Conservation (phyloP, 2,888 invertebrate genomes). For the Volucella inflata region DNA sequence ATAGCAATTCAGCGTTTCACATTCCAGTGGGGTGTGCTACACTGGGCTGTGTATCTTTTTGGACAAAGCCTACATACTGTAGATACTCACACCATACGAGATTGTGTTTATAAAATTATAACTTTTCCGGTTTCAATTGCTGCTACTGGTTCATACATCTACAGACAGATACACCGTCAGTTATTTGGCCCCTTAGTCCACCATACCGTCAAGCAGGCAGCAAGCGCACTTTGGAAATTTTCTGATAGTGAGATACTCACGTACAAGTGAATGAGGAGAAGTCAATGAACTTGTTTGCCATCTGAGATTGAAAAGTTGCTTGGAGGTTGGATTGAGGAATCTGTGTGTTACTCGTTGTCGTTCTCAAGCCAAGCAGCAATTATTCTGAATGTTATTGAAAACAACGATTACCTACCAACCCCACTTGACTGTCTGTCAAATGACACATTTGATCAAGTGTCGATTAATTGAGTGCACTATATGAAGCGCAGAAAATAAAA, state of each 20-base stretch:
- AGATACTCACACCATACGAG: neutral
- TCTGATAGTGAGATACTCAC: conserved; percentile 2
- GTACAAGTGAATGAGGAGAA: conserved; percentile 50
- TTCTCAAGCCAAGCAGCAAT: neutral
- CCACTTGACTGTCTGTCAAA: neutral
- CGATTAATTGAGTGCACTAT: conserved; percentile 47
- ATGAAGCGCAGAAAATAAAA: neutral
- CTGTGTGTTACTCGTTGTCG: conserved; percentile 3
- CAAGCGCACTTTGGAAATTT: conserved; percentile 9
- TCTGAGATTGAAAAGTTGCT: conserved; percentile 66
- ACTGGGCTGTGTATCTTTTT: conserved; percentile 30
- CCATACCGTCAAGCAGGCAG: neutral
- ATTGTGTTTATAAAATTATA: conserved; percentile 55
- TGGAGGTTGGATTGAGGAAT: conserved; percentile 32
- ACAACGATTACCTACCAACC: no score
- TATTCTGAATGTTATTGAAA: neutral
- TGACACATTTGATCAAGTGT: conserved; percentile 46
- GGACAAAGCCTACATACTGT: conserved; percentile 34
- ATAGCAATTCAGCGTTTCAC: conserved; percentile 25
- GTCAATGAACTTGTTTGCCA: conserved; percentile 64
- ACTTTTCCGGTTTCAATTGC: conserved; percentile 63
- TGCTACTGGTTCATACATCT: conserved; percentile 37
- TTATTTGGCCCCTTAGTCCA: no score
- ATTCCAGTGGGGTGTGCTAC: conserved; percentile 45
- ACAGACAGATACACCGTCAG: neutral